phyloP scores from a whole-genome alignment of 2,888 invertebrate species.

The Hydriomena furcata region DNA sequence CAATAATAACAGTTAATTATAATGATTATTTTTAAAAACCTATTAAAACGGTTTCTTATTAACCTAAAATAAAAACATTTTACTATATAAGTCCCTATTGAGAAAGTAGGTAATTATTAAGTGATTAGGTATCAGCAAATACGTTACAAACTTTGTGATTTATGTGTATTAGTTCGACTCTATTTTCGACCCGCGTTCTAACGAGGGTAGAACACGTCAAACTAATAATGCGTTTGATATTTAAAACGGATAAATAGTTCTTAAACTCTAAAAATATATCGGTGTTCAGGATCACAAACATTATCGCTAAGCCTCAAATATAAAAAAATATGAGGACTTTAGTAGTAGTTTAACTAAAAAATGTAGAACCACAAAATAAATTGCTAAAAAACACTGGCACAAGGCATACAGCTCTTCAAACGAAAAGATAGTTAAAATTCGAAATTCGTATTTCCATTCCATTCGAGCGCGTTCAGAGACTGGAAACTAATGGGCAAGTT shows the following conservation, averaged over 20 bases:
- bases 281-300: too few species aligned
- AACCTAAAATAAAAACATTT: not conserved
- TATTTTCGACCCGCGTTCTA: constrained; percentile 34
- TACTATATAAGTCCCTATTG: constrained; percentile 27
- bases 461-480: constrained; percentile 25
- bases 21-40: not conserved
- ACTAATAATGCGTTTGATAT: constrained; percentile 33
- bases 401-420: not conserved
- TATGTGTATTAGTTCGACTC: constrained; percentile 62
- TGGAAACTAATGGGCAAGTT: constrained; percentile 29
- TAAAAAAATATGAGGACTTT: too few species aligned
- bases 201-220: constrained; percentile 38
- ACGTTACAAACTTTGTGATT: constrained; percentile 74
- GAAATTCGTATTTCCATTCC: not conserved
- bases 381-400: too few species aligned
- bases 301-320: too few species aligned
- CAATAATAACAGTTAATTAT: not conserved
- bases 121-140: constrained; percentile 70
- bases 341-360: too few species aligned
- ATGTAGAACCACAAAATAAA: too few species aligned
- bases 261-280: not conserved
- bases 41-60: too few species aligned
- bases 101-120: constrained; percentile 70
- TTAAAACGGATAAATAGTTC: constrained; percentile 16
- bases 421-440: constrained; percentile 1